These are phyloP conservation scores for Drosophila nebulosa DNA, from an alignment of 1,140 invertebrate species.

Conservation along the genomic window DNA sequence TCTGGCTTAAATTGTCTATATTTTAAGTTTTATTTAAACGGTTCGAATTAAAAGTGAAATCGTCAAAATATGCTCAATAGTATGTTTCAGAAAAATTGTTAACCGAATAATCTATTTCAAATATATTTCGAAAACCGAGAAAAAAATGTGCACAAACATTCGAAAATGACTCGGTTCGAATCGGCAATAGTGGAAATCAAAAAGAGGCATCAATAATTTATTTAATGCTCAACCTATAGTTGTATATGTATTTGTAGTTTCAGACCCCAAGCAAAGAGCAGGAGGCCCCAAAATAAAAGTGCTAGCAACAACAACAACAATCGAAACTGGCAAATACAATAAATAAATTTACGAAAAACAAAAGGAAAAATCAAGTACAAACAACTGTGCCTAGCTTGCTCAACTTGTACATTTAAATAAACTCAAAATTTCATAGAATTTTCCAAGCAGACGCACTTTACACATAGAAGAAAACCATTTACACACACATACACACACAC, in stretches of 20 bases:
- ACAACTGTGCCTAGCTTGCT: constrained; percentile 45
- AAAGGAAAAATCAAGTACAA: constrained; percentile 41
- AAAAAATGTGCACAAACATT: neutral
- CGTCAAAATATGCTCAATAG: neutral
- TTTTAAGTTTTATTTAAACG: too few species aligned
- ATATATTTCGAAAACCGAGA: constrained; percentile 26
- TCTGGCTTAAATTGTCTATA: too few species aligned
- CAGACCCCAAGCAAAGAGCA: neutral
- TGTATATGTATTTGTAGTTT: neutral
- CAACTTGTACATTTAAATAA: constrained; percentile 67
- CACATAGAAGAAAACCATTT: constrained; percentile 23
- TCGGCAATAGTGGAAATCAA: neutral
- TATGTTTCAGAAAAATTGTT: neutral
- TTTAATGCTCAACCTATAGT: constrained; percentile 19
- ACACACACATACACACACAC: neutral
- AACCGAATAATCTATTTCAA: constrained; percentile 2
- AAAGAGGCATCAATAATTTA: constrained; percentile 26
- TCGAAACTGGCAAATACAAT: neutral
- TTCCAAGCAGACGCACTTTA: constrained; percentile 75
- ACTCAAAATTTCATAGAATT: constrained; percentile 76
- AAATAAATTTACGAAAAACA: constrained; percentile 41
- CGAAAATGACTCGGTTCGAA: neutral
- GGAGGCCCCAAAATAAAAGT: neutral
- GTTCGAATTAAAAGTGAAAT: too few species aligned
- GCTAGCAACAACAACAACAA: neutral